Conservation (phyloP, 2,113 vertebrate genomes). For the Cariama cristata region DNA sequence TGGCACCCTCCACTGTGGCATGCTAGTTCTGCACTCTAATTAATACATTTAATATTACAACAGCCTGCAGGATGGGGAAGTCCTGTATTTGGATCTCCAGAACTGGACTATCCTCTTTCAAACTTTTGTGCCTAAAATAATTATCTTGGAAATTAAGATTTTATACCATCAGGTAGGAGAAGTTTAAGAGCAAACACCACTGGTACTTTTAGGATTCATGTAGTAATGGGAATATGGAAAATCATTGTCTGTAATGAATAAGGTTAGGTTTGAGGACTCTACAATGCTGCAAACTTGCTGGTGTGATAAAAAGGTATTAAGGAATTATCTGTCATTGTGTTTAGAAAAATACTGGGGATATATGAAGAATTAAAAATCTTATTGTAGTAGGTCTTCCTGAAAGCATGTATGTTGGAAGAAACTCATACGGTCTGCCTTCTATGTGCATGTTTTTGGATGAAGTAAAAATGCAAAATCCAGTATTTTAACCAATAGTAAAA, state of each 20-base stretch:
- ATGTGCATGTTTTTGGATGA: neutral
- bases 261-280: neutral
- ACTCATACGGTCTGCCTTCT: neutral
- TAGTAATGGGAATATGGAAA: neutral
- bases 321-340: neutral
- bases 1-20: neutral
- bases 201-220: neutral
- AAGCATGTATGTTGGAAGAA: neutral
- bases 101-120: neutral
- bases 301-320: neutral
- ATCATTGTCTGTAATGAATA: neutral
- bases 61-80: neutral
- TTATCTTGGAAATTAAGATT: neutral
- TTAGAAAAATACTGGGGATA: neutral
- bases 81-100: neutral
- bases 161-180: neutral
- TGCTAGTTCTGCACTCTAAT: accelerated
- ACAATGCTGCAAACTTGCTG: neutral
- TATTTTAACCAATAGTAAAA: neutral
- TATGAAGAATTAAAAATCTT: neutral
- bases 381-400: neutral
- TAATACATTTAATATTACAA: neutral
- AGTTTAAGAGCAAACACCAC: neutral
- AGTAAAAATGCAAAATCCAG: neutral
- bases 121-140: neutral